phyloP scores from a whole-genome alignment of 2,113 vertebrate species.

The Ctenomys sociabilis region DNA sequence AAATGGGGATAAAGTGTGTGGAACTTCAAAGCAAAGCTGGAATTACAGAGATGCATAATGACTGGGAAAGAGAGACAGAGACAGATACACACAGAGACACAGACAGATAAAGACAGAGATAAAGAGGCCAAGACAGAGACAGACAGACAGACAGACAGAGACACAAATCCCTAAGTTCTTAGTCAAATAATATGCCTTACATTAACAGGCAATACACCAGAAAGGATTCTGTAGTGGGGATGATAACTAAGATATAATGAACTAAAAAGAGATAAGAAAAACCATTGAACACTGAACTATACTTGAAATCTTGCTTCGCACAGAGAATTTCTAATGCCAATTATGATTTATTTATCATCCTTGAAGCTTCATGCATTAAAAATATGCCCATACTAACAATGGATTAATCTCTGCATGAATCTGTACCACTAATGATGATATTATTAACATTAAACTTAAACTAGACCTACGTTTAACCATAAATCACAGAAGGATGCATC shows the following conservation, averaged over 20 bases:
- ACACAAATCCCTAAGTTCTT: not conserved
- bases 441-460: not conserved
- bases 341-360: not conserved
- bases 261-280: not conserved
- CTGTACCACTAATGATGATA: not conserved
- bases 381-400: not conserved
- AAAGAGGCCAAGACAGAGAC: too few species aligned
- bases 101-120: too few species aligned
- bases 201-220: not conserved
- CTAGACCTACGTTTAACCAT: not conserved
- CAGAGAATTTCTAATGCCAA: not conserved
- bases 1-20: not conserved
- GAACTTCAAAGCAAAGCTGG: too few species aligned
- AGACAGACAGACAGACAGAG: too few species aligned
- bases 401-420: not conserved
- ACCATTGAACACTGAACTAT: not conserved
- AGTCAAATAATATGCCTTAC: not conserved
- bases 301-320: not conserved
- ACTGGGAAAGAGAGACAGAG: not conserved
- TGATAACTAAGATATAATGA: not conserved
- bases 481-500: not conserved
- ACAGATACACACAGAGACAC: too few species aligned
- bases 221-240: not conserved
- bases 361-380: not conserved
- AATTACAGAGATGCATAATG: not conserved